These are phyloP conservation scores for Ptiloglossa arizonensis DNA, from an alignment of 1,140 invertebrate species.

Conservation along the genomic window DNA sequence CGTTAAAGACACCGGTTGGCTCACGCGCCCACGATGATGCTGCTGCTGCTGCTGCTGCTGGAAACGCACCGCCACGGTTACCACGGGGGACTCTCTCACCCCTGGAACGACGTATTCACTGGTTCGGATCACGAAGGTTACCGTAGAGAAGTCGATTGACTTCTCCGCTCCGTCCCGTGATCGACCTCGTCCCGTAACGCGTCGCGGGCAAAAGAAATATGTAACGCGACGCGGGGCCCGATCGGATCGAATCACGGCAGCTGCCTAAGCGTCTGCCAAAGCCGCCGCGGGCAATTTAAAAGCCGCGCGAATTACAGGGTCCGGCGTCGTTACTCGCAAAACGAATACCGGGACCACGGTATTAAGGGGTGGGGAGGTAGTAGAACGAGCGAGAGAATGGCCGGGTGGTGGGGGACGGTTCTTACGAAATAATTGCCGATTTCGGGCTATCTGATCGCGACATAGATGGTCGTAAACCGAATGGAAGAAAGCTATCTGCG, in stretches of 20 bases:
- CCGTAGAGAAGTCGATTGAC: too few species aligned
- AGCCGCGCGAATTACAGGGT: slow-evolving; percentile 66
- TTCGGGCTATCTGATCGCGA: slow-evolving; percentile 56
- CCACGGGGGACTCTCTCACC: too few species aligned
- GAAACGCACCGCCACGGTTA: too few species aligned
- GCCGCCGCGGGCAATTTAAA: slow-evolving; percentile 60
- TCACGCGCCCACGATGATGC: too few species aligned
- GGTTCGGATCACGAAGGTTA: too few species aligned
- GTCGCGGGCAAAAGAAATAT: neutral
- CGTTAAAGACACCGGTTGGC: slow-evolving; percentile 53
- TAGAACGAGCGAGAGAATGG: neutral
- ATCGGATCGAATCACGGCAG: slow-evolving; percentile 63
- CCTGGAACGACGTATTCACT: slow-evolving; percentile 25
- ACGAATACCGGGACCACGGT: neutral
- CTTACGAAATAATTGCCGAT: slow-evolving; percentile 62
- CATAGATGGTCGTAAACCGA: slow-evolving; percentile 44
- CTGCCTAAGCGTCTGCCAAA: slow-evolving; percentile 49
- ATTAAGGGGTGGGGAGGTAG: too few species aligned
- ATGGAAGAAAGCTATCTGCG: slow-evolving; percentile 37
- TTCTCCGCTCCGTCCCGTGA: too few species aligned
- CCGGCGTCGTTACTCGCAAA: slow-evolving; percentile 56
- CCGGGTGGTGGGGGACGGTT: slow-evolving; percentile 7
- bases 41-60: too few species aligned
- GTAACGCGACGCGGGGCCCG: neutral
- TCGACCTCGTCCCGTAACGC: neutral